A percentile compares a stretch with the other conserved stretches of the same genome.
These are phyloP conservation scores for Gopherus flavomarginatus DNA, from an alignment of 2,113 vertebrate species.

Conservation along the genomic window DNA sequence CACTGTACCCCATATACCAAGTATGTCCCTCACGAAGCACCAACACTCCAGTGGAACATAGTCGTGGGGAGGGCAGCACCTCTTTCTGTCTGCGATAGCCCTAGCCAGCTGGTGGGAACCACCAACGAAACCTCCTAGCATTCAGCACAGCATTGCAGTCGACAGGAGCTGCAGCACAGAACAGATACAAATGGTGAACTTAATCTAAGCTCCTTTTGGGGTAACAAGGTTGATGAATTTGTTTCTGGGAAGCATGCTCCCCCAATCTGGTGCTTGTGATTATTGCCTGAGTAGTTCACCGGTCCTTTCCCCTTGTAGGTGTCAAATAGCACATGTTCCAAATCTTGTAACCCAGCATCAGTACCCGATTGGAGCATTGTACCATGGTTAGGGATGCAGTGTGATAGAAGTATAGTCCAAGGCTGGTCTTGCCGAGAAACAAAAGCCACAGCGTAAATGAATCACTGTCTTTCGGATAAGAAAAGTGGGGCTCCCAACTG, in stretches of 20 bases:
- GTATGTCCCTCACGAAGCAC: not conserved
- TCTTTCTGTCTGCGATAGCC: not conserved
- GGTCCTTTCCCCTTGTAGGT: not conserved
- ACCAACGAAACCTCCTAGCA: not conserved
- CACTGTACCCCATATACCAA: too few species aligned
- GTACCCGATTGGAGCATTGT: not conserved
- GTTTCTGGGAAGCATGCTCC: not conserved
- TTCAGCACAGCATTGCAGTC: not conserved
- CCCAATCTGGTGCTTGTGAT: not conserved
- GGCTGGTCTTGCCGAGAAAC: not conserved
- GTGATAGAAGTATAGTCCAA: not conserved
- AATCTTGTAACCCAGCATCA: not conserved
- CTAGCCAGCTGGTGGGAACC: not conserved
- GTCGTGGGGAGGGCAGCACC: not conserved
- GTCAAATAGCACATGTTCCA: not conserved
- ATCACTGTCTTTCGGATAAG: not conserved
- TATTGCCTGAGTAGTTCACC: not conserved
- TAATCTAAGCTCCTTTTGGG: not conserved
- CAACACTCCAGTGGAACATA: not conserved
- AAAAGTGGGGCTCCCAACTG: not conserved
- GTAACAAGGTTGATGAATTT: not conserved
- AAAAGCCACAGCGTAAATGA: not conserved
- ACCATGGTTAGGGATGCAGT: not conserved
- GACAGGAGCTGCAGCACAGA: not conserved
- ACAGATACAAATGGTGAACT: not conserved